Conservation (phyloP, 2,797 vertebrate species). For the Hirundo rustica region DNA sequence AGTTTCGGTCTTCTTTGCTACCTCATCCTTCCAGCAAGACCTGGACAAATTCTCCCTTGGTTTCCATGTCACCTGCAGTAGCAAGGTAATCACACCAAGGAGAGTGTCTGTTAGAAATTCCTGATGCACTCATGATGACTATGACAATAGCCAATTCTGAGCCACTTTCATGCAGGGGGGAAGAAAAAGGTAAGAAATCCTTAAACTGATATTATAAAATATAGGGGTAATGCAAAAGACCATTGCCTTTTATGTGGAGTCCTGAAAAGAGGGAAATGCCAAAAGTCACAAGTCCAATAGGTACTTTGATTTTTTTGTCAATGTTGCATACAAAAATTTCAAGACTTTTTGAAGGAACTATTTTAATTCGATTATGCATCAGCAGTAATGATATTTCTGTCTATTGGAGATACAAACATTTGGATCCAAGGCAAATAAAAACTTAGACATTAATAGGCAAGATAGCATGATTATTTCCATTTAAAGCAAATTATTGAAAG, state of each 20-base stretch:
- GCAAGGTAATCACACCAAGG: background rate
- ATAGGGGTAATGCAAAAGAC: fast-evolving
- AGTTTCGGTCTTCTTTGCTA: background rate
- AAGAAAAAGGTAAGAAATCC: background rate
- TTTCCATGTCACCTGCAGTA: background rate
- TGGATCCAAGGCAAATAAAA: background rate
- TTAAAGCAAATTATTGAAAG: background rate
- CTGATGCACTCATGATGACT: background rate
- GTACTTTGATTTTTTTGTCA: background rate
- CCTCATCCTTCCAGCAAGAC: background rate
- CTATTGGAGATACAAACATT: background rate
- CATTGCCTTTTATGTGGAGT: background rate
- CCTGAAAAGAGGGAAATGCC: background rate
- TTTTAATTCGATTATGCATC: background rate
- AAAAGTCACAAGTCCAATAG: background rate
- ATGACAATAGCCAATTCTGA: background rate
- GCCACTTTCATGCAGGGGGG: background rate
- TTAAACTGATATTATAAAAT: background rate
- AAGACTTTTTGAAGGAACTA: background rate
- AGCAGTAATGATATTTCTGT: background rate
- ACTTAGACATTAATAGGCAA: background rate
- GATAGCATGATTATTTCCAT: background rate
- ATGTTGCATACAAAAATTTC: background rate
- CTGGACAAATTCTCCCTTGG: background rate
- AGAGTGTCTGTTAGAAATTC: background rate